Conservation (phyloP, 2,888 invertebrate species). For the Protodeltote pygarga region DNA sequence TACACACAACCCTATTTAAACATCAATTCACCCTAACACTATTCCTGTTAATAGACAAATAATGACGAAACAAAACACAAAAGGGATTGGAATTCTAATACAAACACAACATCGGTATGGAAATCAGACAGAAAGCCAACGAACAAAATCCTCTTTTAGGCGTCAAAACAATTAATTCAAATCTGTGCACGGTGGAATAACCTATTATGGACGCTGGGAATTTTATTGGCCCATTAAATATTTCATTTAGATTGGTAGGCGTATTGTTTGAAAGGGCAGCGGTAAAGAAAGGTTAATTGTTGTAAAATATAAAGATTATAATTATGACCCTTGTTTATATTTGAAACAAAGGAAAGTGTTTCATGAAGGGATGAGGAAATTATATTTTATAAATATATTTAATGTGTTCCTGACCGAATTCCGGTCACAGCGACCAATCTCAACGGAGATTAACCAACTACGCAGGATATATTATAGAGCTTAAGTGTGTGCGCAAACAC, state of each 20-base stretch:
- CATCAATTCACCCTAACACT: too few relatives aligned
- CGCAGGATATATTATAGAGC: too few relatives aligned
- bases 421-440: too few relatives aligned
- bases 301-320: conserved; percentile 11
- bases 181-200: conserved; percentile 28
- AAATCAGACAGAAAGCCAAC: conserved; percentile 6
- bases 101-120: conserved; percentile 1
- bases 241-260: conserved; percentile 21
- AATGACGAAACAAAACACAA: background rate
- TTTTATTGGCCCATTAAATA: conserved; percentile 42
- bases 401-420: too few relatives aligned
- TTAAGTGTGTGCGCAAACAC: too few relatives aligned
- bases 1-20: too few relatives aligned
- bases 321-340: too few relatives aligned
- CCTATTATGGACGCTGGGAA: conserved; percentile 24
- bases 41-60: too few relatives aligned
- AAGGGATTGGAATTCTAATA: background rate
- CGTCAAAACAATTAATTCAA: conserved; percentile 34
- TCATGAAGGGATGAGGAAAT: too few relatives aligned
- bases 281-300: conserved; percentile 4
- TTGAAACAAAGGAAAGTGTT: too few relatives aligned
- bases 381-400: too few relatives aligned
- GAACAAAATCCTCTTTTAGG: conserved; percentile 14
- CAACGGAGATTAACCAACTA: too few relatives aligned
- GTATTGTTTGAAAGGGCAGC: conserved; percentile 22